Evolutionary conservation across 23 tunicate genomes (phyloP).

Genomic region (Trididemnum miniatum): DNA sequence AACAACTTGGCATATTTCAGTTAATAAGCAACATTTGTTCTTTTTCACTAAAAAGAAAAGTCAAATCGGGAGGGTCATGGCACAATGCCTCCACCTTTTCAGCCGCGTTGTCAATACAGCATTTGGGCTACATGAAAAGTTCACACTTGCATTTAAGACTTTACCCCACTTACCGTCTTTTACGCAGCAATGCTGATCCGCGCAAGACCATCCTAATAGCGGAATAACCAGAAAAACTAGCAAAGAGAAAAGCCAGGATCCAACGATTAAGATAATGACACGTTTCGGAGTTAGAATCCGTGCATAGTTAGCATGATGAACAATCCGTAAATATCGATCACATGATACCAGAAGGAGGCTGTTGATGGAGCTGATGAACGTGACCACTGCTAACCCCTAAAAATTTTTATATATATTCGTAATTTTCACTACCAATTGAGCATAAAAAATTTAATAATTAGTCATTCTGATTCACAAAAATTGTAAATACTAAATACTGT

Average conservation of each 20-base stretch:
- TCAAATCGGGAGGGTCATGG: too few relatives aligned
- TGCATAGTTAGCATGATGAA: conserved; percentile 54
- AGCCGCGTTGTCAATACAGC: too few relatives aligned
- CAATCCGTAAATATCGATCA: conserved; percentile 78
- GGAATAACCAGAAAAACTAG: conserved; percentile 53
- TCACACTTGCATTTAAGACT: too few relatives aligned
- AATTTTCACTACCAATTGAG: not conserved
- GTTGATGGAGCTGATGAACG: conserved; percentile 81
- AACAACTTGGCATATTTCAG: too few relatives aligned
- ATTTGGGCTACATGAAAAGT: too few relatives aligned
- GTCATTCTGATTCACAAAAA: too few relatives aligned
- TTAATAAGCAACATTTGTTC: too few relatives aligned
- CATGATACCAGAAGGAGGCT: conserved; percentile 76
- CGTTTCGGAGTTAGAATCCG: conserved; percentile 22
- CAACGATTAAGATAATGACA: conserved; percentile 41
- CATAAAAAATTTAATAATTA: not conserved
- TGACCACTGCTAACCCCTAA: conserved; percentile 89
- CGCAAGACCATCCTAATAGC: conserved; percentile 77
- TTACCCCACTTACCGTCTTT: conserved; percentile 81
- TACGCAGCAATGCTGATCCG: conserved; percentile 66
- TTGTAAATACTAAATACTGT: not conserved
- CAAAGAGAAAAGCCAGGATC: conserved; percentile 57
- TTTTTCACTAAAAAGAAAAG: too few relatives aligned
- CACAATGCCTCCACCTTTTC: too few relatives aligned
- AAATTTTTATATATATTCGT: conserved; percentile 15